Evolutionary conservation across 1,140 invertebrate genomes (phyloP).

Genomic region (Zaprionus vittiger): DNA sequence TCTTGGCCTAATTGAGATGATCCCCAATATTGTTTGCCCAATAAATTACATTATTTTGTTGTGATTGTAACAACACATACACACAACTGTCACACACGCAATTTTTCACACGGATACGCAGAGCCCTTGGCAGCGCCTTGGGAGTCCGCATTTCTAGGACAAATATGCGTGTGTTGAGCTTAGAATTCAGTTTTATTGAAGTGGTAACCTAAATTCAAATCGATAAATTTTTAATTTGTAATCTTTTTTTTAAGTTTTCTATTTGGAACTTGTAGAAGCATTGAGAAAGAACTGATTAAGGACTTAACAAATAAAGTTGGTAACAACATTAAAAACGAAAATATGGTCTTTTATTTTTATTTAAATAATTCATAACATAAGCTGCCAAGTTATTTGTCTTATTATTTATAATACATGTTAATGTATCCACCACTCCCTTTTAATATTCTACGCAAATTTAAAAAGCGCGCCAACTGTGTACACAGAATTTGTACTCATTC

Average conservation of each 20-base stretch:
- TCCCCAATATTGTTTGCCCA: conserved; percentile 35
- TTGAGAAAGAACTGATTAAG: conserved; percentile 81
- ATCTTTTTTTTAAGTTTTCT: conserved; percentile 75
- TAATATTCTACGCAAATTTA: background rate
- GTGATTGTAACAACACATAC: conserved; percentile 31
- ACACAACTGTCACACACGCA: conserved; percentile 25
- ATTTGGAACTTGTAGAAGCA: conserved; percentile 80
- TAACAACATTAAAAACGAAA: conserved; percentile 75
- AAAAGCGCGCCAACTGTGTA: conserved; percentile 1
- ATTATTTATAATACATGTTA: too few species aligned
- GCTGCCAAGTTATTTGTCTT: background rate
- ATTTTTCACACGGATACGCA: conserved; percentile 32
- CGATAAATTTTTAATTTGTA: conserved; percentile 72
- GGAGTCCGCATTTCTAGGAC: conserved; percentile 34
- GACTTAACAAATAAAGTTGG: conserved; percentile 82
- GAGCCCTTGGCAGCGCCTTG: conserved; percentile 39
- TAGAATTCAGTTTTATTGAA: conserved; percentile 78
- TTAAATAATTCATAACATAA: background rate
- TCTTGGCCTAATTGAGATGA: conserved; percentile 47
- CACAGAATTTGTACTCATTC: background rate
- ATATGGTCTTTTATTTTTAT: background rate
- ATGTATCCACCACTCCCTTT: too few species aligned
- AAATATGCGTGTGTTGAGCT: conserved; percentile 13
- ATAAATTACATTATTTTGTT: conserved; percentile 54
- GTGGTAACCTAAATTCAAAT: conserved; percentile 55